phyloP scores from a whole-genome alignment of 2,113 vertebrate species.

The Bujurquina vittata region DNA sequence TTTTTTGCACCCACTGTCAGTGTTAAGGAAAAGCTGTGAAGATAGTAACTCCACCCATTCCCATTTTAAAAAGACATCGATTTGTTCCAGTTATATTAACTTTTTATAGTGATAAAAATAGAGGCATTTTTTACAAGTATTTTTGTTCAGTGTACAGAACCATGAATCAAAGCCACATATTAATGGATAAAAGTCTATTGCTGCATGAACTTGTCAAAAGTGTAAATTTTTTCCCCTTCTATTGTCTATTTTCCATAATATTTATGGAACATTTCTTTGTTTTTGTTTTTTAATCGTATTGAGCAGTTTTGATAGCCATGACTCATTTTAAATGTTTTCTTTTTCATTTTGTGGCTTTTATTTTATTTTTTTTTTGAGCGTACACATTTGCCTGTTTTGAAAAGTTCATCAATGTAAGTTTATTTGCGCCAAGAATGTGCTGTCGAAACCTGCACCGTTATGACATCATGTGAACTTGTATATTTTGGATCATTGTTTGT shows the following conservation, averaged over 20 bases:
- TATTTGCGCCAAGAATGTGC: constrained; percentile 76
- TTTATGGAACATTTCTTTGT: constrained; percentile 80
- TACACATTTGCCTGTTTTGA: constrained; percentile 64
- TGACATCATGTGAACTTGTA: constrained; percentile 93
- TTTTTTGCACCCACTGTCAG: constrained; percentile 69
- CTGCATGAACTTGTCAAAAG: constrained; percentile 81
- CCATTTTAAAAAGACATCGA: constrained; percentile 51
- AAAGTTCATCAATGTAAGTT: constrained; percentile 70
- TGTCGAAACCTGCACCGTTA: constrained; percentile 69
- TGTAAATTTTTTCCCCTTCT: constrained; percentile 68
- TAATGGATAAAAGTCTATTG: constrained; percentile 76
- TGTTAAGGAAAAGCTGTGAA: constrained; percentile 75
- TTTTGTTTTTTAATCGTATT: constrained; percentile 65
- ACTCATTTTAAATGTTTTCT: constrained; percentile 65
- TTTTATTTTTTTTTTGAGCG: constrained; percentile 33
- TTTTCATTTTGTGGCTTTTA: constrained; percentile 33
- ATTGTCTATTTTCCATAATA: constrained; percentile 83
- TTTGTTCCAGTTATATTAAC: constrained; percentile 46
- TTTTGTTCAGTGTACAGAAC: constrained; percentile 79
- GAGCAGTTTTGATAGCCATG: constrained; percentile 62
- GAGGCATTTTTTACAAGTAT: constrained; percentile 76
- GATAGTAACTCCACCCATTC: constrained; percentile 66
- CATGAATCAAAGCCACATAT: constrained; percentile 77
- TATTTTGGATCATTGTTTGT: constrained; percentile 95
- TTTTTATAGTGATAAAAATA: constrained; percentile 75